Evolutionary conservation across 2,888 invertebrate species (phyloP).

Genomic region (Agonopterix alstromeriana): DNA sequence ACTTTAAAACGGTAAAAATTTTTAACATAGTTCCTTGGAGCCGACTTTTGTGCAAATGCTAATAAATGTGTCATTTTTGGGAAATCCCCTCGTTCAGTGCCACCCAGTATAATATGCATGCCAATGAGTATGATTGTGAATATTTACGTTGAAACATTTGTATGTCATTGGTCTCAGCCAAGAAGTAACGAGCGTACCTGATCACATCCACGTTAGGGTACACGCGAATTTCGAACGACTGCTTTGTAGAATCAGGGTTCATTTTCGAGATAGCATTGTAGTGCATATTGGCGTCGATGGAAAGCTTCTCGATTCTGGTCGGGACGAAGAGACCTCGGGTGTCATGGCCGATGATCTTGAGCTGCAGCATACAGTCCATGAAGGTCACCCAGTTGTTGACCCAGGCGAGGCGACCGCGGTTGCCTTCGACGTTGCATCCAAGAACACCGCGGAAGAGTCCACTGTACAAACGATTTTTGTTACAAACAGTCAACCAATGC

Average conservation of each 20-base stretch:
- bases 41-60: too few relatives aligned
- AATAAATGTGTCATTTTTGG: too few relatives aligned
- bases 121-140: too few relatives aligned
- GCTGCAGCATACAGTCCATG: conserved; percentile 93
- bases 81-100: too few relatives aligned
- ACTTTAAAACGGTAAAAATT: too few relatives aligned
- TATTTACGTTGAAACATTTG: too few relatives aligned
- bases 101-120: too few relatives aligned
- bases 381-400: conserved; percentile 91
- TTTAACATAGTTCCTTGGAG: too few relatives aligned
- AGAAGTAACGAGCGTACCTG: conserved; percentile 32
- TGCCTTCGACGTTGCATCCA: conserved; percentile 69
- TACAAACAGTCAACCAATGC: too few relatives aligned
- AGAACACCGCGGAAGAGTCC: conserved; percentile 78
- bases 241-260: conserved; percentile 57
- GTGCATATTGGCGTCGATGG: conserved; percentile 81
- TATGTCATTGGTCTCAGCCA: too few relatives aligned
- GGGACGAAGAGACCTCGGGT: conserved; percentile 85
- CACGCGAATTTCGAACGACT: conserved; percentile 63
- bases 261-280: conserved; percentile 65
- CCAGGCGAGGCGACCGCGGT: conserved; percentile 79
- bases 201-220: conserved; percentile 70
- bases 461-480: conserved; percentile 25
- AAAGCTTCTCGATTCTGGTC: conserved; percentile 82
- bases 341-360: conserved; percentile 82